Base-by-base conservation (phyloP, 2,113 vertebrate genomes). In the Sebastes schlegelii region DNA sequence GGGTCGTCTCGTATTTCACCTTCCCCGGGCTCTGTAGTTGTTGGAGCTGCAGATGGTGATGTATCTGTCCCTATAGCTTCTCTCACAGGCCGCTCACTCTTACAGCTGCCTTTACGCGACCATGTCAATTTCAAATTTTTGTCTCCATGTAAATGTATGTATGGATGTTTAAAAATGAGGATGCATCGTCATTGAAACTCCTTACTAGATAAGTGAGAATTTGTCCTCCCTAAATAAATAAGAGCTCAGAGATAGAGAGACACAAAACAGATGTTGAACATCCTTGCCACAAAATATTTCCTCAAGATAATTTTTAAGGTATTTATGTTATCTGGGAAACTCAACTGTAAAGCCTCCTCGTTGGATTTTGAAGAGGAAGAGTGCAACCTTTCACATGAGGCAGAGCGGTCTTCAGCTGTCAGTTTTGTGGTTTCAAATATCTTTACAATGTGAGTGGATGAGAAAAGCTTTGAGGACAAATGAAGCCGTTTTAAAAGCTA, bases 401-500 rank as follows among this genome's bases (percentile, higher is more conserved):
- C 61, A 40, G 14, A 34, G 43, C 46, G 5, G 17, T 45, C 46
- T 19, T 60, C 13, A 48, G 17, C 52, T 43, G 17, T 45, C 21
- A 13, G 14, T 26, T 63, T 62, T 60, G 68, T 9, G 52, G 77
- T 86, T 84, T 77, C 54, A 74, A 62, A 58, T 62, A n/a, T 75
- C 43, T 43, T 58, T 9, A 58, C 40, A 40, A 14, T 51, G 57
- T 12, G 48, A 43, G 63, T 43, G 42, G 62, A 84, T 80, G 55
- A 75, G 21, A 42, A 73, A 84, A 60, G 40, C 57, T 69, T 58
- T 4, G 13, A 51, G 77, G 80, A 68, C 49, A 65, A 78, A 76
- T 65, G 13, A 64, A 60, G 23, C n/a, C 1, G 19, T 70, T 88
- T 79, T 75, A 45, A 69, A 79, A 64, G 65, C 80, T 55, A 79